Base-by-base conservation (phyloP, 1,140 invertebrate species). In the Cataglyphis hispanica region DNA sequence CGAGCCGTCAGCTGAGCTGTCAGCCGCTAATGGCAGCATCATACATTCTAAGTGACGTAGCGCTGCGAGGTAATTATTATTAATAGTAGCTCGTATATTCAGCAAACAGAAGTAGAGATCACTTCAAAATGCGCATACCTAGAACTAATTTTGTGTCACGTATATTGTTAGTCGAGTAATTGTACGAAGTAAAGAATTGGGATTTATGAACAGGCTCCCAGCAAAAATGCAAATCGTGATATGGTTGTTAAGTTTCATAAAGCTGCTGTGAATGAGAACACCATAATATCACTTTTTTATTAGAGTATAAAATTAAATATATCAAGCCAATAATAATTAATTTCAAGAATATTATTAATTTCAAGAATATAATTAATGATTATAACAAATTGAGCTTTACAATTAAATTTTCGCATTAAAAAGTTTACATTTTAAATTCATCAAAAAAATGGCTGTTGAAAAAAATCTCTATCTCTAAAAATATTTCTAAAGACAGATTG, bases 21-120 rank as follows among this genome's bases (percentile, higher is more conserved):
- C 76, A 61, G 76, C 50, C 77, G 66, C 66, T 86, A 83, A 86
- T 86, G 66, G 64, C 84, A 27, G 77, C 63, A 70, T 86, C 76
- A 67, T 69, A 61, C 64, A 86, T 86, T 86, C 64, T 46, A 70
- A 56, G 34, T 69, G 58, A 86, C 61, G 56, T 43, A 86, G 46
- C 60, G 60, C 43, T 22, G 58, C 72, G 53, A 46, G 60, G 81
- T 77, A 84, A 77, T 77, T 84, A 84, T 77, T 84, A 84, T 84
- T 84, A 76, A 84, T 76, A 84, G 72, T 66, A 37, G 37, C 78
- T 72, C 66, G 78, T 81, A 72, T 72, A 81, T 72, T 81, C 67
- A 25, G 34, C 66, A 83, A 83, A 74, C 78, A 83, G 67, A 72
- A 83, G 67, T 43, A 37, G 67, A 60, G 78, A 83, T 70, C 66